Evolutionary conservation across 1,140 invertebrate genomes (phyloP), one percentile per base, ranked within the genome.

Genomic region (Euborellia annulipes): DNA sequence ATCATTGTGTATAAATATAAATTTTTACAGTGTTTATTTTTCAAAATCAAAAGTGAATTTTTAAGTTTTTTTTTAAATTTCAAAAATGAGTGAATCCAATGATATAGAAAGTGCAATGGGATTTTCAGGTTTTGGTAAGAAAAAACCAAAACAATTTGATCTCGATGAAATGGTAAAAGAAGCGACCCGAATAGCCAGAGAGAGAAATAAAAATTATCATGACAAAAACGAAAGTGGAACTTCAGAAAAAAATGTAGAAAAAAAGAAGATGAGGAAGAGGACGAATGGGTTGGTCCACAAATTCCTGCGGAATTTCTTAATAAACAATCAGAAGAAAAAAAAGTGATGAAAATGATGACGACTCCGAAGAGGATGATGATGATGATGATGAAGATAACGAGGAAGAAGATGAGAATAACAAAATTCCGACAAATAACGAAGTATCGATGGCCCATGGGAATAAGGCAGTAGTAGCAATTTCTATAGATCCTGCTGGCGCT

Each of bases 401-500:
- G 50, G 70, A 74, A 27, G 59, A 64, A n/a, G 70, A 74, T 30
- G 49, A 64, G 13, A 59, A 62, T n/a, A 70, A 71, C 21, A 72
- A 67, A 50, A 83, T 95, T 53, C 91, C 91, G 2, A 73, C 77
- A 41, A 76, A 70, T 32, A 76, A 87, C 59, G 82, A 93, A 64
- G 78, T 91, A 2, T 66, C 76, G 51, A 79, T 96, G 69, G 73
- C 70, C 36, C 91, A 95, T 66, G 89, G 91, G 1, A 72, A 56
- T 1, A 89, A 87, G 68, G 82, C 87, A 2, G 79, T 94, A 0
- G 79, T 87, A 1, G 90, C 90, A 0, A 60, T 98, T 3, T 78
- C 82, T 9, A 75, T 89, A 1, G 94, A 99, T 68, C 85, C 89
- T 1, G 85, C 90, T 20, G 95, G 94, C 14, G 85, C 89, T 14